A percentile compares a stretch with the other conserved stretches of the same genome.
Conservation (phyloP, 1,140 invertebrate species). For the Heliconius nattereri region DNA sequence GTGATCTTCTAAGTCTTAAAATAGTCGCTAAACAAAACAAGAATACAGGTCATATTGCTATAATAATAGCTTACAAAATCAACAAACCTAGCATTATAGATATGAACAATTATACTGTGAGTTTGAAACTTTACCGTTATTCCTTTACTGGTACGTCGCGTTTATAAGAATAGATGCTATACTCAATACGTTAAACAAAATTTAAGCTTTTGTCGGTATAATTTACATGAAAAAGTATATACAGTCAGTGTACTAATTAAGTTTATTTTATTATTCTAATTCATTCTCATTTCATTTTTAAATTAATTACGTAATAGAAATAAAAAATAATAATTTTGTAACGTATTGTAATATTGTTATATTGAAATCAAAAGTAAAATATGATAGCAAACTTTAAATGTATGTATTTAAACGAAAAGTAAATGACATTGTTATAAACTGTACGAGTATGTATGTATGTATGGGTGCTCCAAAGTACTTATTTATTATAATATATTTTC, state of each 20-base stretch:
- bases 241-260: too few relatives aligned
- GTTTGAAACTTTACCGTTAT: background rate
- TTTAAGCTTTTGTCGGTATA: too few relatives aligned
- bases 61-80: background rate
- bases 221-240: too few relatives aligned
- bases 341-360: too few relatives aligned
- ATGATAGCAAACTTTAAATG: too few relatives aligned
- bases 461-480: background rate
- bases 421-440: background rate
- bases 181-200: too few relatives aligned
- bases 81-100: background rate
- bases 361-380: too few relatives aligned
- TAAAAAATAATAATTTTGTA: too few relatives aligned
- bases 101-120: background rate
- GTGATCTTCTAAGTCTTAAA: conserved; percentile 10
- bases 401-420: background rate
- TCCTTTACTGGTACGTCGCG: background rate
- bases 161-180: background rate
- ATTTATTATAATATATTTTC: conserved; percentile 10
- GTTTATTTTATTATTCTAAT: too few relatives aligned
- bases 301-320: too few relatives aligned
- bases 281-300: too few relatives aligned
- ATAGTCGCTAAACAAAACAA: background rate
- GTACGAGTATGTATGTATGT: background rate
- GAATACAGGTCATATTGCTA: background rate